Percentiles rank a stretch among this genome's conserved stretches.
Conservation (phyloP, 2,797 vertebrate species). For the Choloepus didactylus region DNA sequence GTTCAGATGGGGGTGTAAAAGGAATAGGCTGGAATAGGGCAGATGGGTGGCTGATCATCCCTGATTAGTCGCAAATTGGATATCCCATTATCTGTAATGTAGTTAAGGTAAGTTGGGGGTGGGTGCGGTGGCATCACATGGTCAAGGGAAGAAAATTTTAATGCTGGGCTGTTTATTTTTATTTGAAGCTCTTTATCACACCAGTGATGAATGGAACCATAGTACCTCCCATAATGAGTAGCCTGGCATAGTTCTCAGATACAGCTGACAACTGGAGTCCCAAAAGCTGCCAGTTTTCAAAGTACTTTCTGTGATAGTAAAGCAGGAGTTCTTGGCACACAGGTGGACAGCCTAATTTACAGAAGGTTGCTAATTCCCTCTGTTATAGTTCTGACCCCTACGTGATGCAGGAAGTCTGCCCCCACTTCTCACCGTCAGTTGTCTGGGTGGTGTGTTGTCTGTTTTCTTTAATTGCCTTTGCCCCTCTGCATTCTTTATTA, state of each 20-base stretch:
- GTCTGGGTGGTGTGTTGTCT: background rate
- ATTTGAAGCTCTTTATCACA: constrained; percentile 46
- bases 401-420: background rate
- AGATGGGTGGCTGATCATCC: constrained; percentile 16
- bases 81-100: constrained; percentile 54
- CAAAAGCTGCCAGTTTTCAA: constrained; percentile 44
- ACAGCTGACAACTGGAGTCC: background rate
- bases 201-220: background rate
- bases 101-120: constrained; percentile 58
- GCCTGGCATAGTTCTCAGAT: constrained; percentile 32
- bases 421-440: background rate
- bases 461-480: background rate
- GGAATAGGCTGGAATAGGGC: constrained; percentile 29
- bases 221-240: constrained; percentile 38
- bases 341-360: constrained; percentile 1
- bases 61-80: constrained; percentile 54
- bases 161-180: constrained; percentile 67
- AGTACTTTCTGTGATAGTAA: constrained; percentile 25
- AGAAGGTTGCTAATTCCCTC: background rate
- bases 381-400: background rate
- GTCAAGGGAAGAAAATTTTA: constrained; percentile 68
- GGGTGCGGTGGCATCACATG: background rate
- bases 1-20: background rate
- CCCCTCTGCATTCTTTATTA: constrained; percentile 4
- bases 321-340: constrained; percentile 43